Percentiles rank a stretch among this genome's conserved stretches.
Conservation (phyloP, 2,113 vertebrate genomes). For the Desmodus rotundus region DNA sequence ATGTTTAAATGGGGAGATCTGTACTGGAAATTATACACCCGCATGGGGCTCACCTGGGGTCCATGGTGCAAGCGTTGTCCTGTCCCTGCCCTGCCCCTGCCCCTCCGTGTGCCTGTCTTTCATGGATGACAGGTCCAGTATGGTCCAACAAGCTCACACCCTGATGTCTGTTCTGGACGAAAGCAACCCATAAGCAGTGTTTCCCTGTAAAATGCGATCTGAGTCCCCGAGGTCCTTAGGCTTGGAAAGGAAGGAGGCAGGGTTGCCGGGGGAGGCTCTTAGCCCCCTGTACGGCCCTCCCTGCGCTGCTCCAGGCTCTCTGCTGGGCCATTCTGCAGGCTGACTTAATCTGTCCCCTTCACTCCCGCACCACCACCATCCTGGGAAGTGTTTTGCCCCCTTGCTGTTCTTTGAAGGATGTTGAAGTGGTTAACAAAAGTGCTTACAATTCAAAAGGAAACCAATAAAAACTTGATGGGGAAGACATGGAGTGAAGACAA, state of each 20-base stretch:
- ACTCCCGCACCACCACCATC: no score
- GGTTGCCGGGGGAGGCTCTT: background rate
- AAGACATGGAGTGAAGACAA: background rate
- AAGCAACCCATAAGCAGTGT: background rate
- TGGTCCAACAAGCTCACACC: background rate
- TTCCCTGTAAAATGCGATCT: background rate
- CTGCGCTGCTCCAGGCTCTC: background rate
- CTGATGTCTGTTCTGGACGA: background rate
- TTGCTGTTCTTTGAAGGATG: constrained; percentile 27
- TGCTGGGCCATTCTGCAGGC: rapidly evolving
- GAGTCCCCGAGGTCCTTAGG: background rate
- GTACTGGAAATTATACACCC: background rate
- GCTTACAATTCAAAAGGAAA: constrained; percentile 1
- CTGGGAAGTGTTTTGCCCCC: background rate
- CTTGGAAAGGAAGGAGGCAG: background rate
- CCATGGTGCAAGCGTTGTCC: rapidly evolving
- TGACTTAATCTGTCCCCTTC: background rate
- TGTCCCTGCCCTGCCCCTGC: rapidly evolving
- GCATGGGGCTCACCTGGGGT: background rate
- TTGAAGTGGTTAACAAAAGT: constrained; percentile 38
- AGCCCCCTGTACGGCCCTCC: background rate
- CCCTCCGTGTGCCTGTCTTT: background rate
- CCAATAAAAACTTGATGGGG: background rate
- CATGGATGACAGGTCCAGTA: rapidly evolving
- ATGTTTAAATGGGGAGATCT: background rate